A percentile compares a stretch with the other conserved stretches of the same genome.
These are phyloP conservation scores for Acleris laterana DNA, from an alignment of 2,888 invertebrate genomes.

Conservation along the genomic window DNA sequence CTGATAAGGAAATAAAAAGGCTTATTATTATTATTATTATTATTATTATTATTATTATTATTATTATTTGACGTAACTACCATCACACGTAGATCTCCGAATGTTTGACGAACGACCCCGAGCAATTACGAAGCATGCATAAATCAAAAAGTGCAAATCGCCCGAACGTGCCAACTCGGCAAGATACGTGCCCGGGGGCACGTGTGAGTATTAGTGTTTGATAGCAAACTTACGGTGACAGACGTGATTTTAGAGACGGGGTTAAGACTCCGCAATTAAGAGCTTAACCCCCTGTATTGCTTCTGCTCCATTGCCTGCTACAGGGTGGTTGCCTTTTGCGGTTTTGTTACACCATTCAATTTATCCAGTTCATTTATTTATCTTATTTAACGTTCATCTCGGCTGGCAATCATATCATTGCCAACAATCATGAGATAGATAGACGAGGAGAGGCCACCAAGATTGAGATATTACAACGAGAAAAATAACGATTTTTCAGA, in stretches of 20 bases:
- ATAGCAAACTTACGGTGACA: slow-evolving; percentile 14
- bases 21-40: too few relatives aligned
- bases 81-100: neutral
- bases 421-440: too few relatives aligned
- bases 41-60: too few relatives aligned
- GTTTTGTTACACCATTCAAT: too few relatives aligned
- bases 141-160: slow-evolving; percentile 61
- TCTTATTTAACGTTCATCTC: too few relatives aligned
- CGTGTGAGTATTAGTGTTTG: slow-evolving; percentile 41
- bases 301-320: neutral
- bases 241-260: slow-evolving; percentile 6
- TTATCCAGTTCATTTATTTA: too few relatives aligned
- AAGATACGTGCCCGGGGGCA: slow-evolving; percentile 40
- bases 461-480: too few relatives aligned
- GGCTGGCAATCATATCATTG: too few relatives aligned
- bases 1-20: too few relatives aligned
- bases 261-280: neutral
- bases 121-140: slow-evolving; percentile 40
- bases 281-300: neutral
- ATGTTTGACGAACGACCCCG: slow-evolving; percentile 25
- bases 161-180: slow-evolving; percentile 48
- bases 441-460: too few relatives aligned
- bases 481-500: too few relatives aligned
- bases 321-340: neutral
- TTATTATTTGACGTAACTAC: neutral